A percentile compares a stretch with the other conserved stretches of the same genome.
These are phyloP conservation scores for Patagioenas fasciata DNA, from an alignment of 2,113 vertebrate species.

Conservation along the genomic window DNA sequence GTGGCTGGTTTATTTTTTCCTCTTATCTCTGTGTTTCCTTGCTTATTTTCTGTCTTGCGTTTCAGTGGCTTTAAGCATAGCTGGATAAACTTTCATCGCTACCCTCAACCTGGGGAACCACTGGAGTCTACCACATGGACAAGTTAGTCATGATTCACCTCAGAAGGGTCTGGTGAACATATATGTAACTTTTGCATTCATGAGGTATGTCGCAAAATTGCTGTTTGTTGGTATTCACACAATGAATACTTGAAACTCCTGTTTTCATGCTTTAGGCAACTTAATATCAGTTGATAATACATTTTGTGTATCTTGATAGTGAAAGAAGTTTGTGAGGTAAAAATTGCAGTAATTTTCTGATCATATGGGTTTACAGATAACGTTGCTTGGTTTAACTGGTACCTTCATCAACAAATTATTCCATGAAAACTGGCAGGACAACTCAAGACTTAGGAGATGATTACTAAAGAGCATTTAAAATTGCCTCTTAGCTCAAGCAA, in stretches of 20 bases:
- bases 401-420: neutral
- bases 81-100: neutral
- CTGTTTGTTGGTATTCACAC: neutral
- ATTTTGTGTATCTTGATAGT: neutral
- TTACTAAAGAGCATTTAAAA: neutral
- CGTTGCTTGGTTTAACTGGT: neutral
- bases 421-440: neutral
- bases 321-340: neutral
- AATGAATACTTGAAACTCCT: neutral
- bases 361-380: neutral
- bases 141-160: neutral
- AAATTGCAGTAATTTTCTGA: neutral
- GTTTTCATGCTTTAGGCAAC: neutral
- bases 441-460: neutral
- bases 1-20: neutral
- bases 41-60: neutral
- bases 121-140: neutral
- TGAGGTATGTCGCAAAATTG: neutral
- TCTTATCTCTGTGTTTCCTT: neutral
- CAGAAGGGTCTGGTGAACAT: neutral
- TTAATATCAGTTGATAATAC: neutral
- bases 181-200: neutral
- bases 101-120: neutral
- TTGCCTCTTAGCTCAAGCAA: neutral
- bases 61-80: neutral